Evolutionary conservation across 2,113 vertebrate genomes (phyloP).

Genomic region (Lynx canadensis): DNA sequence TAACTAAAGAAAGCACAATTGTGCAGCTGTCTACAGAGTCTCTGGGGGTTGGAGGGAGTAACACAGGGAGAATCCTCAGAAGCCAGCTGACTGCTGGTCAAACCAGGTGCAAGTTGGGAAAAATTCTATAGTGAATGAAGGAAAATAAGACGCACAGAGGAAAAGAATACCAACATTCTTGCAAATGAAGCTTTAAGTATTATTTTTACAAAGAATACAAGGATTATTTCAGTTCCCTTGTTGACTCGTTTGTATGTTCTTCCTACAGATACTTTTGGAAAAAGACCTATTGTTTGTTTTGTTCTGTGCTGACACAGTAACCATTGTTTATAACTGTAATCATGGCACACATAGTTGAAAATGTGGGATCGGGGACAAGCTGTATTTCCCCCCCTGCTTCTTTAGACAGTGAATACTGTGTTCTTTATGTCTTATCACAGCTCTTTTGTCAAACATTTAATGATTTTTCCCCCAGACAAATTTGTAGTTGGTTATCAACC

Average conservation of each 20-base stretch:
- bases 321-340: conserved; percentile 82
- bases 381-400: conserved; percentile 74
- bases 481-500: conserved; percentile 71
- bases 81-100: conserved; percentile 80
- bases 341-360: conserved; percentile 83
- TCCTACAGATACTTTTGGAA: conserved; percentile 86
- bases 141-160: conserved; percentile 51
- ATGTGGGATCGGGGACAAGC: conserved; percentile 81
- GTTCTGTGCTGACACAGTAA: conserved; percentile 76
- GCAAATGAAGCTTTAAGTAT: conserved; percentile 71
- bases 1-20: conserved; percentile 66
- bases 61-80: conserved; percentile 67
- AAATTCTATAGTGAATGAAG: conserved; percentile 69
- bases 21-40: conserved; percentile 73
- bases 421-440: conserved; percentile 75
- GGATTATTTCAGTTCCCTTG: conserved; percentile 81
- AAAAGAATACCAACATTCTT: conserved; percentile 79
- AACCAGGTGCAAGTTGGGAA: conserved; percentile 80
- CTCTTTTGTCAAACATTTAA: conserved; percentile 73
- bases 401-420: conserved; percentile 45
- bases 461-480: conserved; percentile 67
- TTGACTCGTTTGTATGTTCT: conserved; percentile 85
- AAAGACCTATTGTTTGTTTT: conserved; percentile 84
- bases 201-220: conserved; percentile 79
- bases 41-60: conserved; percentile 4